Base-by-base conservation (phyloP, 2,888 invertebrate genomes). In the Noctua comes region DNA sequence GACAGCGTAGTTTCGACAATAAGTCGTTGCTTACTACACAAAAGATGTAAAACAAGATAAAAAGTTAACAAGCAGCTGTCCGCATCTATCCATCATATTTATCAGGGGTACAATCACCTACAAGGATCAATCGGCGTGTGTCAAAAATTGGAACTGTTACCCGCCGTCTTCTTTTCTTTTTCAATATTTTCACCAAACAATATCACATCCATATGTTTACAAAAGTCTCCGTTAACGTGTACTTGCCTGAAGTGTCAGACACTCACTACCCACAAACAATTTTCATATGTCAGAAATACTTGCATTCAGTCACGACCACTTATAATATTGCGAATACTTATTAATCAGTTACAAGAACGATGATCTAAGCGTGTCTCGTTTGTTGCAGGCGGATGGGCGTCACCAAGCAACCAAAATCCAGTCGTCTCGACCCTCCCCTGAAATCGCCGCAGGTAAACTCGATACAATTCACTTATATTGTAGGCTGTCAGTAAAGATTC, bases 321-420 rank as follows among this genome's bases (percentile, higher is more conserved):
- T 5, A 64, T 64, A 10, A 36, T 1, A 36, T 36, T 21, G 21
- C 36, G 21, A 1, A 64, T 21, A 31, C 31, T 11, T n/a, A 62
- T 18, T 1, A 31, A 62, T 62, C 31, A 21, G 31, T 64, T 21
- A 21, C 1, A 36, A 66, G 7, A 43, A 0, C n/a, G 43, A 46
- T 43, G 18, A 43, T 66, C 4, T 70, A 27, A 68, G 27, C 24
- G 18, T 73, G 7, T 79, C 5, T 36, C 43, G 43, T 82, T 95
- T 94, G 93, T 96, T 96, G 0, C 95, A 96, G 96, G 94, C 96
- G 96, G 96, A 96, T 96, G 96, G 95, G 95, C 96, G 95, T 92
- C 95, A 94, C 94, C 96, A 95, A 91, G 80, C 94, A 92, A 93
- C 96, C 96, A 96, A 96, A 92, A 96, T 96, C 96, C 96, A 94